Evolutionary conservation across 2,113 vertebrate genomes (phyloP), one percentile per base, ranked within the genome.

Genomic region (Amazona guildingii): DNA sequence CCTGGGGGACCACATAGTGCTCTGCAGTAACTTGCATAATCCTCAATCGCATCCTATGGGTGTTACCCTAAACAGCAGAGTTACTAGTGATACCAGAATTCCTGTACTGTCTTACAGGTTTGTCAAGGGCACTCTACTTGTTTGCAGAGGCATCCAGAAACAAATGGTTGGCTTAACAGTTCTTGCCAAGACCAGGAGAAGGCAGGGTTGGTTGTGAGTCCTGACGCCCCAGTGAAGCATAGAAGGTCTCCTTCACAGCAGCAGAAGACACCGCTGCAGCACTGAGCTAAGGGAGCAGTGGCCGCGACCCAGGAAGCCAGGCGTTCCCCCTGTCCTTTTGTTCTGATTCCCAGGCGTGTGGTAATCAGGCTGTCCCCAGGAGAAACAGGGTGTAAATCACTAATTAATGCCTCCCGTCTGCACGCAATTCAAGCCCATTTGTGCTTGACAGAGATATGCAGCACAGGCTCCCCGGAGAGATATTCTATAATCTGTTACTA

Each of bases 271-370:
- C 21, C 9, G 46, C 51, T 46, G 4, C 39, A 3, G 8, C 2
- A 1, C 6, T 0, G 10, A 6, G 15, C 49, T 39, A n/a, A 24
- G 0, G 0, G 31, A 69, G 46, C 8, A 0, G 25, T 29, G 55
- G n/a, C 31, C 1, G 0, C 13, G 35, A 44, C 72, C 68, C 67
- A 68, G 67, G 35, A 8, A 61, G 48, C 54, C 85, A n/a, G 79
- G 39, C n/a, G 76, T 37, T 62, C 37, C 59, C 54, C 35, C 41
- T 46, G 37, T 66, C 55, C 72, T 55, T 76, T 49, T 63, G 13
- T 84, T 80, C 64, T 2, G 10, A 33, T 48, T 55, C 77, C 68
- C 68, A 37, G 61, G 72, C 44, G 4, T 67, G 37, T 52, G 57
- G 91, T 81, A 80, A 67, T 88, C 28, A n/a, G 83, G 61, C 70